A percentile compares a stretch with the other conserved stretches of the same genome.
Conservation (phyloP, 1,140 invertebrate species). For the Hirudo medicinalis region DNA sequence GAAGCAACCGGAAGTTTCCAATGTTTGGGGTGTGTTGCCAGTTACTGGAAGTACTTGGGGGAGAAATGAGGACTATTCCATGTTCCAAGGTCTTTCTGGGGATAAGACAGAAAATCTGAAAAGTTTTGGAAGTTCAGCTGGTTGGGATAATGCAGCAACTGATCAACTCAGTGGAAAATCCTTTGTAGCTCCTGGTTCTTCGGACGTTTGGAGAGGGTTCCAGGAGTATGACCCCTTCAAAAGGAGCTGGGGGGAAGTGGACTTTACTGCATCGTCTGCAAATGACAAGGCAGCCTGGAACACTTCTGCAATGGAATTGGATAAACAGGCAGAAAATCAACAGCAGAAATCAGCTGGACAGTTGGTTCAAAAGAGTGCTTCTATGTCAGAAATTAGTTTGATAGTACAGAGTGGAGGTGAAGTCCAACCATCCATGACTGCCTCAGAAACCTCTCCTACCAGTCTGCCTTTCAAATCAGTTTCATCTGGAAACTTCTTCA, state of each 20-base stretch:
- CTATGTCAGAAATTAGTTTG: not conserved
- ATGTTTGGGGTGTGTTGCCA: slow-evolving; percentile 3
- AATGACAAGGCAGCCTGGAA: too few relatives aligned
- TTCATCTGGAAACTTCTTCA: not conserved
- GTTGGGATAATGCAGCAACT: not conserved
- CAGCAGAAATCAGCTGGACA: slow-evolving; percentile 5
- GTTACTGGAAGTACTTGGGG: not conserved
- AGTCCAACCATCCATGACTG: not conserved
- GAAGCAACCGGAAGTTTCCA: slow-evolving; percentile 3
- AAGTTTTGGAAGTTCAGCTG: not conserved
- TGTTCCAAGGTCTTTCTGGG: slow-evolving; percentile 1
- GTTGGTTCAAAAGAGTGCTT: not conserved
- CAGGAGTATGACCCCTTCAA: slow-evolving; percentile 7
- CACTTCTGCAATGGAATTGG: too few relatives aligned
- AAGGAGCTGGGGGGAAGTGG: slow-evolving; percentile 7
- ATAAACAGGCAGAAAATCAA: not conserved
- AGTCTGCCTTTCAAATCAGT: not conserved
- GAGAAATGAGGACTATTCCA: not conserved
- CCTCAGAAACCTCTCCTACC: not conserved
- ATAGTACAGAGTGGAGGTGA: not conserved
- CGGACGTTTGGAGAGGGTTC: too few relatives aligned
- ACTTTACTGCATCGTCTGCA: not conserved
- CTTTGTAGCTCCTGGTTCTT: too few relatives aligned
- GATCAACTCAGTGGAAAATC: too few relatives aligned
- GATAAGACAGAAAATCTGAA: not conserved